Conservation (phyloP, 1,140 invertebrate species). For the Drosophila athabasca region DNA sequence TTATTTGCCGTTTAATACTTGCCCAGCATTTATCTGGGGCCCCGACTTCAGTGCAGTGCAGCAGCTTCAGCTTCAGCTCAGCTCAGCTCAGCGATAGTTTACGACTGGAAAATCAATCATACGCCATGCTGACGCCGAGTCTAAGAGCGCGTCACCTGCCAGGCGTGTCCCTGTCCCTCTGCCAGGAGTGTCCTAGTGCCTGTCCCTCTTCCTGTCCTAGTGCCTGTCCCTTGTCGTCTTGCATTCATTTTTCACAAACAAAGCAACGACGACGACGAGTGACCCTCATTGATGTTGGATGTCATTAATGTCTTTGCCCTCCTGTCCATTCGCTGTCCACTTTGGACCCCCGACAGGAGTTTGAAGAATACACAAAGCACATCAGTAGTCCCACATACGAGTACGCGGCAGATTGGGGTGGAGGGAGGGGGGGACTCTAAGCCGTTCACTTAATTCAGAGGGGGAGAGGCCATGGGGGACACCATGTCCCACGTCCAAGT, state of each 20-base stretch:
- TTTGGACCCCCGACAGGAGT: conserved; percentile 27
- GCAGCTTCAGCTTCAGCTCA: conserved; percentile 26
- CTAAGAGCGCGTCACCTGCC: conserved; percentile 43
- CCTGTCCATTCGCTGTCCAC: conserved; percentile 54
- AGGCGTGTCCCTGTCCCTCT: background rate
- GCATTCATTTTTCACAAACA: conserved; percentile 72
- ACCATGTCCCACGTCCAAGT: conserved; percentile 3
- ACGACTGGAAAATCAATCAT: conserved; percentile 79
- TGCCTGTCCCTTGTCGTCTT: conserved; percentile 35
- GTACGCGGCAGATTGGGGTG: background rate
- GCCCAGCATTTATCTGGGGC: conserved; percentile 66
- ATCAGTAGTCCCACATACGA: no score
- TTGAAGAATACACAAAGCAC: conserved; percentile 17
- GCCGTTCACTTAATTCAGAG: conserved; percentile 49
- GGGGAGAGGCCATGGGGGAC: background rate
- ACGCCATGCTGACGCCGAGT: conserved; percentile 65
- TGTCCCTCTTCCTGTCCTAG: conserved; percentile 13
- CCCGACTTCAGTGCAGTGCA: conserved; percentile 26
- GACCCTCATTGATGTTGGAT: conserved; percentile 73
- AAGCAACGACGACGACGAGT: conserved; percentile 36
- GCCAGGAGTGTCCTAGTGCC: background rate
- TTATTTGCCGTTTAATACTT: conserved; percentile 73
- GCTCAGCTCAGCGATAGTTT: conserved; percentile 52
- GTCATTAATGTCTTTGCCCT: conserved; percentile 50
- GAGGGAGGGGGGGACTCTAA: conserved; percentile 8